A percentile compares a stretch with the other conserved stretches of the same genome.
Conservation (phyloP, 2,888 invertebrate genomes). For the Diploptera punctata region DNA sequence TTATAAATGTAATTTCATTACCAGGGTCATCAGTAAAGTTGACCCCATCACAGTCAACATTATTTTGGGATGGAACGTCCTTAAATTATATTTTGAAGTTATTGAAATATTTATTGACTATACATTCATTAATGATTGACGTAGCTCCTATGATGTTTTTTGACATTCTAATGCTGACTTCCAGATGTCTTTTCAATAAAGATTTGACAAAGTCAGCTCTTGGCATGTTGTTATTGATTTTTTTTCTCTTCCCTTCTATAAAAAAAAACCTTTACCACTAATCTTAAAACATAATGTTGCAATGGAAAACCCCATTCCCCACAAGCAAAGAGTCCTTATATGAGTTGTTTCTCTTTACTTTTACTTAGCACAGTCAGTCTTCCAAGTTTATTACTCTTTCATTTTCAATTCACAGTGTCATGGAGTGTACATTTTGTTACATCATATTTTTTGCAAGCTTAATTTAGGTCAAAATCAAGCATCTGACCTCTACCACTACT, state of each 20-base stretch:
- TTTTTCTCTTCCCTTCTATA: not conserved
- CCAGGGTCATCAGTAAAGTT: not conserved
- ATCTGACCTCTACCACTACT: not conserved
- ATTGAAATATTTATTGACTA: not conserved
- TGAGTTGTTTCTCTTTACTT: not conserved
- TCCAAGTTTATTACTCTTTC: not conserved
- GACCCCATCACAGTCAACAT: not conserved
- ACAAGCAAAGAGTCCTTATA: not conserved
- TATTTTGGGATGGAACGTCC: not conserved
- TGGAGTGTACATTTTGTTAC: not conserved
- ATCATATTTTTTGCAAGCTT: not conserved
- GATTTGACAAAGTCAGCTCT: not conserved
- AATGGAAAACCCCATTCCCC: too few species aligned
- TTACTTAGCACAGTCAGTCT: not conserved
- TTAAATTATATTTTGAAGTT: not conserved
- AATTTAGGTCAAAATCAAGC: not conserved
- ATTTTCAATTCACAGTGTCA: not conserved
- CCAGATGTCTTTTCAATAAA: not conserved
- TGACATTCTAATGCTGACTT: not conserved
- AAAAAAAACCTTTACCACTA: not conserved
- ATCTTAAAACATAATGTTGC: not conserved
- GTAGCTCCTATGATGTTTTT: not conserved
- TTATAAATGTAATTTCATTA: not conserved
- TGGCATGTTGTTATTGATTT: not conserved
- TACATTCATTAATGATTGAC: not conserved